Percentiles rank a stretch among this genome's conserved stretches.
Conservation (phyloP, 2,113 vertebrate species). For the Tiliqua scincoides region DNA sequence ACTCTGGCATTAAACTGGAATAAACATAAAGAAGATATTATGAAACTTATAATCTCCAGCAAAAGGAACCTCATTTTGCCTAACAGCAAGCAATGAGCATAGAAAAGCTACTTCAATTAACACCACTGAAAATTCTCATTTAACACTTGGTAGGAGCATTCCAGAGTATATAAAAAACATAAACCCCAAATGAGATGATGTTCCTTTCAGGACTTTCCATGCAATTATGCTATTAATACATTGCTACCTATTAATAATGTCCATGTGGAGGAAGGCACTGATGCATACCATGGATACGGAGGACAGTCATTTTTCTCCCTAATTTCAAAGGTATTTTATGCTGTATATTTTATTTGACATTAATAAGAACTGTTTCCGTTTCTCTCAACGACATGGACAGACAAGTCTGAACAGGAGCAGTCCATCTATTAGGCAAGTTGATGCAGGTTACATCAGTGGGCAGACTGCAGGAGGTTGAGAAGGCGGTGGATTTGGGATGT, state of each 20-base stretch:
- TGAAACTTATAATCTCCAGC: conserved; percentile 64
- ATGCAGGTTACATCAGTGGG: no score
- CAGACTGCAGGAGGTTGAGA: no score
- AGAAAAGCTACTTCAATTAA: conserved; percentile 63
- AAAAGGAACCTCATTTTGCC: conserved; percentile 53
- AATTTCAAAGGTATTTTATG: neutral
- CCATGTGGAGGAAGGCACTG: conserved; percentile 28
- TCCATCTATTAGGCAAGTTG: no score
- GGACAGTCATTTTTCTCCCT: neutral
- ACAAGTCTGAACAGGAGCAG: neutral
- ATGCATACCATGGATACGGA: conserved; percentile 31
- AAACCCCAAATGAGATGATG: conserved; percentile 23
- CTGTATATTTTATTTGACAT: neutral
- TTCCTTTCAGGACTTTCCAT: conserved; percentile 42
- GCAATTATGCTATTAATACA: conserved; percentile 31
- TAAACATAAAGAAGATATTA: conserved; percentile 62
- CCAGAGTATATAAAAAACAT: conserved; percentile 9
- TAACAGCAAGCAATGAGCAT: conserved; percentile 49
- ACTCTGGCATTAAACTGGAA: conserved; percentile 55
- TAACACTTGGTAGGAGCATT: conserved; percentile 66
- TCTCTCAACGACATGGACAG: neutral
- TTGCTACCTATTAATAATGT: conserved; percentile 38
- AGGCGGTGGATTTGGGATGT: no score
- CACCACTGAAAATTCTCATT: conserved; percentile 61
- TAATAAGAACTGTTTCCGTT: neutral